Evolutionary conservation across 2,797 vertebrate genomes (phyloP), one percentile per base, ranked within the genome.

Genomic region (Eospalax fontanierii): DNA sequence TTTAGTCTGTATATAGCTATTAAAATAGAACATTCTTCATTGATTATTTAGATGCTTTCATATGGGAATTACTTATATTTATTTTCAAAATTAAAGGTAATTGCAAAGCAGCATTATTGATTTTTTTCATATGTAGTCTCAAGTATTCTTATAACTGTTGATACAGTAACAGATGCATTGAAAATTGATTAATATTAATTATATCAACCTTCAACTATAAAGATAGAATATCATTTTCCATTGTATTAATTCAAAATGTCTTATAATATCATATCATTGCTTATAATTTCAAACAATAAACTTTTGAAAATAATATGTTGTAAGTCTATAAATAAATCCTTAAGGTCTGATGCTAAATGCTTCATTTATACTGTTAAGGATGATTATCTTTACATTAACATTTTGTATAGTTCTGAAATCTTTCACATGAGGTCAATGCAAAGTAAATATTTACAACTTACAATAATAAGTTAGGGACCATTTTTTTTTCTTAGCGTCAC

Each of bases 141-240:
- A 87, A 80, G 16, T 71, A 93, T 78, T 94, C 65, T 94, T 65
- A 90, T 74, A 63, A 95, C 73, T 54, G 35, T 68, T 94, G 15
- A 57, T 93, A 79, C 7, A 35, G 28, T 43, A 90, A 63, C 7
- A 82, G 70, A 74, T 46, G 30, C 30, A 89, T 54, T 54, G 28
- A 7, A 92, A 84, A 82, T 57, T 84, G 66, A 9, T 71, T 87
- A 90, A 82, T 94, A 89, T 93, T 93, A 74, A 89, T 89, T 7
- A 79, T 92, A 92, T 96, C 26, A 87, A 26, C 18, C 30, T 96
- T 89, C 93, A 50, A 79, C 92, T 70, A 92, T 65, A 79, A 95
- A 95, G 90, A 83, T 73, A 95, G 84, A 91, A 90, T n/a, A 18
- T 38, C 3, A 83, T 92, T 94, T 46, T 78, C 15, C 63, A 80